These are phyloP conservation scores for Xestia sexstrigata DNA, from an alignment of 2,888 invertebrate species.

Conservation along the genomic window DNA sequence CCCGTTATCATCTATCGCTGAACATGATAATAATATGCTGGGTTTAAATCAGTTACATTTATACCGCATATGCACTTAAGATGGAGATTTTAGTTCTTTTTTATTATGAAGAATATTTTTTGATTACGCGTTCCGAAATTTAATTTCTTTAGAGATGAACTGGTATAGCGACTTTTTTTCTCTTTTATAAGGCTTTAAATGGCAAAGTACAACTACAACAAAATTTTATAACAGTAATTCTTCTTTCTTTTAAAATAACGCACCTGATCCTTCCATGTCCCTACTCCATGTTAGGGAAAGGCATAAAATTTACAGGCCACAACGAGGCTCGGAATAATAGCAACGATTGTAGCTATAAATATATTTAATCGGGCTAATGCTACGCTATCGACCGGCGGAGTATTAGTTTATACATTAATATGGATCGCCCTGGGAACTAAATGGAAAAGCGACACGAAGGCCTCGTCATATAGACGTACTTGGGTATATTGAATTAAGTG, in stretches of 20 bases:
- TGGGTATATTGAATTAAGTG: slow-evolving; percentile 5
- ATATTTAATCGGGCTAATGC: slow-evolving; percentile 60
- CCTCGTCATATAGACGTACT: background rate
- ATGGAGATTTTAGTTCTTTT: no score
- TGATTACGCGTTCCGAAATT: no score
- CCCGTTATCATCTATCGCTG: no score
- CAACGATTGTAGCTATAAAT: slow-evolving; percentile 58
- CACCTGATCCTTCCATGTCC: slow-evolving; percentile 9
- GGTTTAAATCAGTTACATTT: no score
- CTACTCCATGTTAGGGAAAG: slow-evolving; percentile 32
- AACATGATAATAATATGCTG: no score
- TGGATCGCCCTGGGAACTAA: slow-evolving; percentile 19
- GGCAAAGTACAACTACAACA: background rate
- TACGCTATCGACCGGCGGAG: slow-evolving; percentile 38
- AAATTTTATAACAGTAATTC: background rate
- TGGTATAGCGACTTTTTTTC: background rate
- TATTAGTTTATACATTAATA: slow-evolving; percentile 48
- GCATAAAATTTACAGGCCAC: slow-evolving; percentile 58
- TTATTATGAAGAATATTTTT: no score
- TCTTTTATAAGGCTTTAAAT: background rate
- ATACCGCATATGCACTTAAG: no score
- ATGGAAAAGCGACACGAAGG: slow-evolving; percentile 17
- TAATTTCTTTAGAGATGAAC: no score
- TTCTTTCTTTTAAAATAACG: background rate
- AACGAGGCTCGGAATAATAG: slow-evolving; percentile 45